Base-by-base conservation (phyloP, 92 coral and sea anemone genomes). In the Virgularia gustaviana region DNA sequence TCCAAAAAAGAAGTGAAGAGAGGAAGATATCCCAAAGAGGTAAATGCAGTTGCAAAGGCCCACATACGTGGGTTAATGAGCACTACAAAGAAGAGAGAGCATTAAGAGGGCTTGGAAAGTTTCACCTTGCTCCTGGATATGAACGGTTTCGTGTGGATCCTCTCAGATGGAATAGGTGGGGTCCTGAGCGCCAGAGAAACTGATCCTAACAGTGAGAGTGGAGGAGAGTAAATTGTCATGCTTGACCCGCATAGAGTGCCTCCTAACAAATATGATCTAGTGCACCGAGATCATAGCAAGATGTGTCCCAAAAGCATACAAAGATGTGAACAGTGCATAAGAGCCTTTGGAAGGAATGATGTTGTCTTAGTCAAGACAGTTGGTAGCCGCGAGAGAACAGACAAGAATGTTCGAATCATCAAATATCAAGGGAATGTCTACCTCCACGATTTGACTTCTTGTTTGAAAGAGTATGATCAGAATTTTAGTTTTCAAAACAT, bases 71-170 rank as follows among this genome's bases (percentile, higher is more conserved):
- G 78, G 7, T 73, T 1, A 5, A 49, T 1, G 82, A 81, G 35
- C 77, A 56, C 61, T 71, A 49, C 59, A 83, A 80, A 39, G 83
- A 78, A 51, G 61, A 11, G 32, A 76, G 79, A 25, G 79, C 83
- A 6, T 44, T 85, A 6, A 36, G 61, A 1, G 89, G 85, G 11
- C 49, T 80, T 36, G 88, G 85, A 13, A 85, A 80, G 52, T 85
- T 71, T 44, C 76, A 73, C 9, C 72, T 83, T 10, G 84, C 88
- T 44, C 85, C 72, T 20, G 82, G 82, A 2, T 78, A 68, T 39
- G 82, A 78, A 33, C 60, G 75, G n/a, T 84, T 80, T 37, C 42
- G 20, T 18, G 79, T 84, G 25, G 88, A 84, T 15, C 82, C 85
- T 10, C 52, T 70, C 27, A 68, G 10, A 25, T 84, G 82, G 88